A percentile compares a stretch with the other conserved stretches of the same genome.
These are phyloP conservation scores for Fringilla coelebs DNA, from an alignment of 2,797 vertebrate genomes.

Conservation along the genomic window DNA sequence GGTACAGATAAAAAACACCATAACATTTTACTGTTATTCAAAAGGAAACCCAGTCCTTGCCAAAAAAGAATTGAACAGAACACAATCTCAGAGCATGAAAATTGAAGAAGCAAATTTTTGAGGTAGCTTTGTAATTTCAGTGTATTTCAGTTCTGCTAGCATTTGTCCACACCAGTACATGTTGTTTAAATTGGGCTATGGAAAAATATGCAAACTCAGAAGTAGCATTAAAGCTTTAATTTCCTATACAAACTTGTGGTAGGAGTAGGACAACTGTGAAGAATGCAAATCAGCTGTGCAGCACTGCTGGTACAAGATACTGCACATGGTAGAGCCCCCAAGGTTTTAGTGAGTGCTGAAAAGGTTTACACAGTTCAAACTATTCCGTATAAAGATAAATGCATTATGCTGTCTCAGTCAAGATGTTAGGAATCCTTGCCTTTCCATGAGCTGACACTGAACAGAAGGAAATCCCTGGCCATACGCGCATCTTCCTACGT, in stretches of 20 bases:
- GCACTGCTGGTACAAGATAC: neutral
- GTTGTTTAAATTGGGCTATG: neutral
- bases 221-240: neutral
- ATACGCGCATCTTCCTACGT: rapidly evolving
- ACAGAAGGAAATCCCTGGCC: neutral
- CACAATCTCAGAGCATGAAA: neutral
- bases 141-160: neutral
- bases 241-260: neutral
- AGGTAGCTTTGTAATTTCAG: neutral
- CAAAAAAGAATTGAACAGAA: neutral
- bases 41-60: neutral
- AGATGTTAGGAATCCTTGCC: neutral
- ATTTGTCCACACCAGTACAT: neutral
- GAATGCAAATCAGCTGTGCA: neutral
- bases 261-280: neutral
- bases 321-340: neutral
- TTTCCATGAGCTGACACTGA: neutral
- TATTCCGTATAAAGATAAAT: neutral
- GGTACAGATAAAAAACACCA: neutral
- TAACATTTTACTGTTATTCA: neutral
- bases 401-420: neutral
- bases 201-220: neutral
- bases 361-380: neutral
- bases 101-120: neutral
- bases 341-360: neutral